Conservation (phyloP, 2,888 invertebrate genomes). For the Agonopterix alstromeriana region DNA sequence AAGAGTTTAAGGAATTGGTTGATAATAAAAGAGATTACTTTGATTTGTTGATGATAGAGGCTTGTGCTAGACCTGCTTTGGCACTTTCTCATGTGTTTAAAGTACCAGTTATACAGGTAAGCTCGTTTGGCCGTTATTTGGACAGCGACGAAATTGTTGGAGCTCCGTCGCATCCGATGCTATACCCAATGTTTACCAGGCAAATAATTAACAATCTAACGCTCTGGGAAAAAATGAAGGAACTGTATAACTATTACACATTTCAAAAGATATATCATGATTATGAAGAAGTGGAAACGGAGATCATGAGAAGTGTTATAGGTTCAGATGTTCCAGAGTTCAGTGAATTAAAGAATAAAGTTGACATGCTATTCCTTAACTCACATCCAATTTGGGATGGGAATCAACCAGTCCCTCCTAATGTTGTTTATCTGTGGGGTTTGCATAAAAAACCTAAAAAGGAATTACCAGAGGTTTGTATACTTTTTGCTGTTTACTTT, state of each 20-base stretch:
- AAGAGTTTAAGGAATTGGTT: constrained; percentile 14
- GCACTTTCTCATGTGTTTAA: background rate
- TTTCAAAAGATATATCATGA: background rate
- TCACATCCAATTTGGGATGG: constrained; percentile 23
- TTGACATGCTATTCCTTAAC: constrained; percentile 34
- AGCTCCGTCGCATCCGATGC: background rate
- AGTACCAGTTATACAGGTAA: background rate
- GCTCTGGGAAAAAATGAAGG: constrained; percentile 22
- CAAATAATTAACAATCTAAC: constrained; percentile 22
- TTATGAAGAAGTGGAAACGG: too few relatives aligned
- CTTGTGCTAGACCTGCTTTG: background rate
- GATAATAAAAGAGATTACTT: background rate
- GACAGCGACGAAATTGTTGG: background rate
- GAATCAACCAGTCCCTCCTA: constrained; percentile 28
- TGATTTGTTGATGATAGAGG: background rate
- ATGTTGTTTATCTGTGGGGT: constrained; percentile 46
- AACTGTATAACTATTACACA: constrained; percentile 12
- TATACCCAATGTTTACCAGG: constrained; percentile 15
- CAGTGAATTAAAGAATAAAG: constrained; percentile 1
- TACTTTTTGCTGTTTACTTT: too few relatives aligned
- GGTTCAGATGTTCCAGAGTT: constrained; percentile 2
- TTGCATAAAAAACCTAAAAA: constrained; percentile 40
- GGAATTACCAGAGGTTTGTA: constrained; percentile 40
- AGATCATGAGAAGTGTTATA: background rate
- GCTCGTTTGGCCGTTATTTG: background rate